Percentiles rank a stretch among this genome's conserved stretches.
Evolutionary conservation across 2,888 invertebrate genomes (phyloP).

Genomic region (Tuta absoluta): DNA sequence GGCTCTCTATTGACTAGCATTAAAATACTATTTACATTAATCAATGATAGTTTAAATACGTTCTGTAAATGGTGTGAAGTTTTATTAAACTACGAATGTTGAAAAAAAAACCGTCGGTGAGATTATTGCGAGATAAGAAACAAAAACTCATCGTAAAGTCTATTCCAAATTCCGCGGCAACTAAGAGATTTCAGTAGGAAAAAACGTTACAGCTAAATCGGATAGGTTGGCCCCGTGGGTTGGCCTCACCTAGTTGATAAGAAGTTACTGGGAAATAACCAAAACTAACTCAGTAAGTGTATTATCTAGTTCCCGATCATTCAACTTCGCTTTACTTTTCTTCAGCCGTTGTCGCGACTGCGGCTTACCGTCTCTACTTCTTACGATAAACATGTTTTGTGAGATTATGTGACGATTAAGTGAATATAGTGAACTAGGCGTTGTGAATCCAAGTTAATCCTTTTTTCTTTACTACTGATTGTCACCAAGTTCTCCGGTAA

Average conservation of each 20-base stretch:
- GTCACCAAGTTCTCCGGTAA: too few relatives aligned
- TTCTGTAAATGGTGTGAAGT: too few relatives aligned
- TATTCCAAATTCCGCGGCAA: too few relatives aligned
- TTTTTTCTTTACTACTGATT: not conserved
- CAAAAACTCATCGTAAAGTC: too few relatives aligned
- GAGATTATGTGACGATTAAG: not conserved
- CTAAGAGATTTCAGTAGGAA: too few relatives aligned
- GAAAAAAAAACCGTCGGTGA: too few relatives aligned
- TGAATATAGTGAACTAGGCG: not conserved
- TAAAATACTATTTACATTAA: too few relatives aligned
- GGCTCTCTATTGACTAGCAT: too few relatives aligned
- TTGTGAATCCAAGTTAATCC: not conserved
- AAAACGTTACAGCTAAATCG: too few relatives aligned
- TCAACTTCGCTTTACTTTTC: slow-evolving; percentile 8
- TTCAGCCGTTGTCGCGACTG: slow-evolving; percentile 4
- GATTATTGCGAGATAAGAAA: too few relatives aligned
- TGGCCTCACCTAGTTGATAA: not conserved
- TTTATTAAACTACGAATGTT: too few relatives aligned
- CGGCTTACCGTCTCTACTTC: not conserved
- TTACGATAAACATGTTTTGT: slow-evolving; percentile 6
- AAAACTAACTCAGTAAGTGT: not conserved
- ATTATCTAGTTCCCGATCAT: slow-evolving; percentile 5
- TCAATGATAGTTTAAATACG: too few relatives aligned
- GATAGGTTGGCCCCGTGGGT: not conserved
- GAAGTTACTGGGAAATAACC: not conserved